Conservation (phyloP, 1,140 invertebrate species). For the Bombus superbus region DNA sequence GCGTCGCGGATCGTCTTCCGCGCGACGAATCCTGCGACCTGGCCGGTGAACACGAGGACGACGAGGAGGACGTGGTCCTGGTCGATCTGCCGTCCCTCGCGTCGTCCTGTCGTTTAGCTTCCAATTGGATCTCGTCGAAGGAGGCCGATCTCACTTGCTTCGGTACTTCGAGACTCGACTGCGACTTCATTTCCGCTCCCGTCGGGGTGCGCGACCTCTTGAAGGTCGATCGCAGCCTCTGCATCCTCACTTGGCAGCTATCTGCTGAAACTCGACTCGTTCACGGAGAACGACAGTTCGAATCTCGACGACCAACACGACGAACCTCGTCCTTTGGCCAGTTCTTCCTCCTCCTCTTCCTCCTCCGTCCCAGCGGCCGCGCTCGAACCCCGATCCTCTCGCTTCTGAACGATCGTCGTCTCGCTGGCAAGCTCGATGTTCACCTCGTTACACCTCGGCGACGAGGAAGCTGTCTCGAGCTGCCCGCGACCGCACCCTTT, state of each 20-base stretch:
- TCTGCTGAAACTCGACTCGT: constrained; percentile 37
- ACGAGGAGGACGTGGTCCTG: constrained; percentile 73
- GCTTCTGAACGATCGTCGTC: constrained; percentile 53
- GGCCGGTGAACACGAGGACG: constrained; percentile 76
- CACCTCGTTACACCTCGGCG: constrained; percentile 50
- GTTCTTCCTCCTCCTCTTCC: constrained; percentile 63
- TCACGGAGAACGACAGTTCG: not conserved
- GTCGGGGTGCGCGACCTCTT: constrained; percentile 93
- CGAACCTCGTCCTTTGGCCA: not conserved
- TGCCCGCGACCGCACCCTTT: constrained; percentile 70
- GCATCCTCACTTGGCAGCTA: constrained; percentile 84
- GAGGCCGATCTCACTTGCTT: constrained; percentile 92
- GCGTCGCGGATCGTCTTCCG: constrained; percentile 75
- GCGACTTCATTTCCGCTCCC: constrained; percentile 94
- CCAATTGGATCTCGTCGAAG: constrained; percentile 94
- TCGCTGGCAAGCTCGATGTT: constrained; percentile 49
- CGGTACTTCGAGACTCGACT: constrained; percentile 93
- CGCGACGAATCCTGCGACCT: constrained; percentile 79
- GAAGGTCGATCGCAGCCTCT: constrained; percentile 92
- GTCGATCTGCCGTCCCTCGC: constrained; percentile 37
- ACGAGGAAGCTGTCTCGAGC: constrained; percentile 57
- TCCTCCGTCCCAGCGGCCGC: constrained; percentile 27
- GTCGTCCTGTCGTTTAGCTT: constrained; percentile 85
- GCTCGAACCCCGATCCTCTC: constrained; percentile 18
- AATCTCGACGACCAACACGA: not conserved